Base-by-base conservation (phyloP, 92 coral and sea anemone genomes). In the Nematostella vectensis region DNA sequence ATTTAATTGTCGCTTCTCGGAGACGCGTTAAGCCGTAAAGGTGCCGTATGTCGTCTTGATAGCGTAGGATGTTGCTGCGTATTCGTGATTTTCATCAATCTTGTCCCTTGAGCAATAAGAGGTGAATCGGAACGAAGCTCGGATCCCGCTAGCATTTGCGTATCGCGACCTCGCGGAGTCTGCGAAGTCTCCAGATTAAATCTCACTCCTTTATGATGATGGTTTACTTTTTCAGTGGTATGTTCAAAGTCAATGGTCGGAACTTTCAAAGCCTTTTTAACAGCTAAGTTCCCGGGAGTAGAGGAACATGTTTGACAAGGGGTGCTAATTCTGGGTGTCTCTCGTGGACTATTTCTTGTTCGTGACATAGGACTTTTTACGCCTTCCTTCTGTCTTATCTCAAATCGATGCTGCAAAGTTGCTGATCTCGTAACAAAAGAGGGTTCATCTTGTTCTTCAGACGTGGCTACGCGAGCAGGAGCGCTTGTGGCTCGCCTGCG, bases 401-500 rank as follows among this genome's bases (percentile, higher is more conserved):
- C 40, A 15, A 33, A 33, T 33, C 40, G 6, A 6, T 33, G 40
- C 40, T 33, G 51, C 23, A 45, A 22, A 8, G 21, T 19, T 10
- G 51, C 51, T 6, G 51, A 22, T 17, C 23, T 45, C 4, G 51
- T 45, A 11, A 45, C 51, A 45, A 45, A 45, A 45, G 9, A 45
- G 51, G 9, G 51, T 9, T 45, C 51, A 11, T 45, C 21, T 19
- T 6, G 9, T 45, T 10, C 12, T 4, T 45, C 11, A 8, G 18
- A 4, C 18, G 12, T 6, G 51, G 4, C 18, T 4, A 45, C 51
- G 4, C 51, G 9, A 10, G 51, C 51, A 1, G 86, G 86, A 54
- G 81, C 81, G 31, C 81, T 79, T 8, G 75, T 52, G 15, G 71
- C 76, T 24, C 81, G 67, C 12, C 66, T 64, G 23, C 4, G 51